These are phyloP conservation scores for Capreolus pygargus DNA, from an alignment of 2,113 vertebrate genomes.

Conservation along the genomic window DNA sequence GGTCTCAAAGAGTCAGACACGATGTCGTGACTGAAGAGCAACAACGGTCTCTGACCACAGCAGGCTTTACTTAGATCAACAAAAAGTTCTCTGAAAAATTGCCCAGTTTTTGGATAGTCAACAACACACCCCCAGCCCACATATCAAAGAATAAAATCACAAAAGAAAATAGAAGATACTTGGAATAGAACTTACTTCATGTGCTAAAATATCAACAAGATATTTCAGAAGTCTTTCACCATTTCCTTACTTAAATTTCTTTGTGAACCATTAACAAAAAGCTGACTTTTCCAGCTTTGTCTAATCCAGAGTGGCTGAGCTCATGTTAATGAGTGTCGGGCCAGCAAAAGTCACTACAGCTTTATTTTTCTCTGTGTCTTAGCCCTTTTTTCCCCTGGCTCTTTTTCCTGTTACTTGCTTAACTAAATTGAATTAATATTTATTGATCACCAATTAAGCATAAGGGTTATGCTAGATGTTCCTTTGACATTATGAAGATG, in stretches of 20 bases:
- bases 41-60: background rate
- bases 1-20: background rate
- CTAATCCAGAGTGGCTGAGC: background rate
- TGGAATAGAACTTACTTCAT: background rate
- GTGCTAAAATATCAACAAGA: background rate
- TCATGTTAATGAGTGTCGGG: background rate
- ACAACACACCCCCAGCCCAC: background rate
- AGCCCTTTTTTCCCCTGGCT: fast-evolving
- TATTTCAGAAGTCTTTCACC: background rate
- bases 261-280: background rate
- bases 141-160: background rate
- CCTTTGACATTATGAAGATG: background rate
- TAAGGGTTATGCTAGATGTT: background rate
- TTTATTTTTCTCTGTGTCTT: background rate
- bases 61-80: background rate
- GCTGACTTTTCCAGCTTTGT: background rate
- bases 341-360: background rate
- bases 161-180: background rate
- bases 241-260: background rate
- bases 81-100: background rate
- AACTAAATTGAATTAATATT: background rate
- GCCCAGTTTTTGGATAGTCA: background rate
- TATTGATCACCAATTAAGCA: background rate
- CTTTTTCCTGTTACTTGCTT: background rate
- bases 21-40: background rate